Evolutionary conservation across 2,888 invertebrate genomes (phyloP).

Genomic region (Smittia sp.): DNA sequence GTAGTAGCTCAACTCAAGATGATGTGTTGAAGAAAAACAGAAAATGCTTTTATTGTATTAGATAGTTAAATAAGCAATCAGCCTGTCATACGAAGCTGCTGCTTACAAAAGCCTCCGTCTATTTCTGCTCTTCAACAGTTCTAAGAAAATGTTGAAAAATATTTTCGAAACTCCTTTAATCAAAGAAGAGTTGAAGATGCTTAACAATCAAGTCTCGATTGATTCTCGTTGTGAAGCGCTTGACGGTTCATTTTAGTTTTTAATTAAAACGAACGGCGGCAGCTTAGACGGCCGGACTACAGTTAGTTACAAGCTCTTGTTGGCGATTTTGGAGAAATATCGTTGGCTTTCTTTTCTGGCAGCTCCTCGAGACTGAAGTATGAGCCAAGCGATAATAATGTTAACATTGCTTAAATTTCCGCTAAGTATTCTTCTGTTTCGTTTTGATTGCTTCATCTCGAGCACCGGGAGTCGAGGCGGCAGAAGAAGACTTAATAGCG

Average conservation of each 20-base stretch:
- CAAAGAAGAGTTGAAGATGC: neutral
- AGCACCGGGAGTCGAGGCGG: neutral
- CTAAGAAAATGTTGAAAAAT: conserved; percentile 14
- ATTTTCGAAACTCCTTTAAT: neutral
- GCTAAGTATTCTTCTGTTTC: neutral
- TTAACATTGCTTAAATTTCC: neutral
- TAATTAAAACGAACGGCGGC: no score
- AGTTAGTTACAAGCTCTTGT: no score
- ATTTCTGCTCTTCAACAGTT: neutral
- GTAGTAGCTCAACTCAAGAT: conserved; percentile 20
- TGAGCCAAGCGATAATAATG: neutral
- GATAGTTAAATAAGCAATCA: conserved; percentile 21
- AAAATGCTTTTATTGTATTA: neutral
- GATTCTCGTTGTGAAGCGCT: neutral
- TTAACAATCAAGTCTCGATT: conserved; percentile 13
- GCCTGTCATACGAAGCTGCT: neutral
- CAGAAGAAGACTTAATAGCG: neutral
- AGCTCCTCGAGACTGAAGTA: neutral
- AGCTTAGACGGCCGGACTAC: no score
- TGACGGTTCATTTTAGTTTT: no score
- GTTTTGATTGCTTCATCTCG: neutral
- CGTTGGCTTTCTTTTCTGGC: neutral
- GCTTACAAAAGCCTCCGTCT: neutral
- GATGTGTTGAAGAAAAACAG: conserved; percentile 25
- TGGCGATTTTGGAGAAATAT: no score